Conservation (phyloP, 2,888 invertebrate genomes). For the Ectemnius continuus region DNA sequence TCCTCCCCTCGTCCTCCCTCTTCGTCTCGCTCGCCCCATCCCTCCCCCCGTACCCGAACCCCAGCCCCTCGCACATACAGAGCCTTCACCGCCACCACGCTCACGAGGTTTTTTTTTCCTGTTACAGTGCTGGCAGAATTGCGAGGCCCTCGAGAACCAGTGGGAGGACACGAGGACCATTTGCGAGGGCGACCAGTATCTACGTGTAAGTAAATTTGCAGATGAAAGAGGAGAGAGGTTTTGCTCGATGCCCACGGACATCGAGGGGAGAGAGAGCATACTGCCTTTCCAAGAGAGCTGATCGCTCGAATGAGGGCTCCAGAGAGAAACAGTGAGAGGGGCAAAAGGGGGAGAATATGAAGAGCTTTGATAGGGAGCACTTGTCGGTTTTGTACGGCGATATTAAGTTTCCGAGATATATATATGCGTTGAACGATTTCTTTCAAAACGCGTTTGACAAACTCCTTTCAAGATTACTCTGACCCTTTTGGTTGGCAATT, state of each 20-base stretch:
- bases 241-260: conserved; percentile 19
- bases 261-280: not conserved
- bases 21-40: conserved; percentile 35
- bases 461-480: too few species aligned
- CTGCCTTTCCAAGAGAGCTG: too few species aligned
- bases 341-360: not conserved
- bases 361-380: not conserved
- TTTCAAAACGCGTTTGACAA: too few species aligned
- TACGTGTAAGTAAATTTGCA: conserved; percentile 67
- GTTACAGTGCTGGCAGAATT: conserved; percentile 75
- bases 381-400: not conserved
- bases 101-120: conserved; percentile 51
- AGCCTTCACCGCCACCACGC: conserved; percentile 35
- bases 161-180: conserved; percentile 71
- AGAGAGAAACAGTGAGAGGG: not conserved
- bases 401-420: conserved; percentile 3
- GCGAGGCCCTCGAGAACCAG: conserved; percentile 72
- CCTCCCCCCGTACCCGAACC: conserved; percentile 3
- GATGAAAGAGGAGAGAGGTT: conserved; percentile 7
- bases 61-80: too few species aligned
- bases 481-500: too few species aligned
- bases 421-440: not conserved
- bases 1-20: not conserved
- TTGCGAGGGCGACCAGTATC: conserved; percentile 71
- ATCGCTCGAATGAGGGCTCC: too few species aligned